These are phyloP conservation scores for Tichodroma muraria DNA, from an alignment of 2,113 vertebrate species.

Conservation along the genomic window DNA sequence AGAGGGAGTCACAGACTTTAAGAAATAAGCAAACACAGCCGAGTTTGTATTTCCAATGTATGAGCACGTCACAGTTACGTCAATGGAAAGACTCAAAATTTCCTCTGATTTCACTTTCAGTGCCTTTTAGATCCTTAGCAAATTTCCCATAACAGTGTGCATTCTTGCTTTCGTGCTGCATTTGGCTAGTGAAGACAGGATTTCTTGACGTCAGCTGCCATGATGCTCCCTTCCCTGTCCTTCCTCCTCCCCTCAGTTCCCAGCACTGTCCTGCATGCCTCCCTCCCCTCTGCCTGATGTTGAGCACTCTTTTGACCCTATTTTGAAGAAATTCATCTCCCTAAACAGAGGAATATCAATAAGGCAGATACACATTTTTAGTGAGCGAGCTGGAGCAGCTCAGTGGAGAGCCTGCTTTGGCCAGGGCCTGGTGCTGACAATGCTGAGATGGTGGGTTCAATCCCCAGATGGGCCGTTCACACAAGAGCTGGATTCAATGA, in stretches of 20 bases:
- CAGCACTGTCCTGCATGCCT: neutral
- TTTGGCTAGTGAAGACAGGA: neutral
- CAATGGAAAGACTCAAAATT: conserved; percentile 4
- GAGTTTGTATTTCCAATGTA: neutral
- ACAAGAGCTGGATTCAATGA: neutral
- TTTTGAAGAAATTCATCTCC: neutral
- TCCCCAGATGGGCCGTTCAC: neutral
- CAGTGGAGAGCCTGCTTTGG: neutral
- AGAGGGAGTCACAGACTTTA: conserved; percentile 9
- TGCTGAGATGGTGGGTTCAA: fast-evolving
- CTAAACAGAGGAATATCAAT: neutral
- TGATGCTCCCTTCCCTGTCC: neutral
- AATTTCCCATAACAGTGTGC: neutral
- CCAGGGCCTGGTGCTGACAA: neutral
- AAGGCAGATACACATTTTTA: neutral
- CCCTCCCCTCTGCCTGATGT: neutral
- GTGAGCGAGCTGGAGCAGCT: neutral
- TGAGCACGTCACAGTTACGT: neutral
- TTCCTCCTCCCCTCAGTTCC: neutral
- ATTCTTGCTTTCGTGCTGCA: neutral
- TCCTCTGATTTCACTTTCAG: conserved; percentile 2
- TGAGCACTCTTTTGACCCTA: neutral
- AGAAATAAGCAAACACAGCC: neutral
- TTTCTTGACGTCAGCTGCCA: neutral
- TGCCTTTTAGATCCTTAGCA: neutral